Evolutionary conservation across 37 sponge, comb jelly and placozoan species (phyloP).

Genomic region (Lycopodina hypogea): DNA sequence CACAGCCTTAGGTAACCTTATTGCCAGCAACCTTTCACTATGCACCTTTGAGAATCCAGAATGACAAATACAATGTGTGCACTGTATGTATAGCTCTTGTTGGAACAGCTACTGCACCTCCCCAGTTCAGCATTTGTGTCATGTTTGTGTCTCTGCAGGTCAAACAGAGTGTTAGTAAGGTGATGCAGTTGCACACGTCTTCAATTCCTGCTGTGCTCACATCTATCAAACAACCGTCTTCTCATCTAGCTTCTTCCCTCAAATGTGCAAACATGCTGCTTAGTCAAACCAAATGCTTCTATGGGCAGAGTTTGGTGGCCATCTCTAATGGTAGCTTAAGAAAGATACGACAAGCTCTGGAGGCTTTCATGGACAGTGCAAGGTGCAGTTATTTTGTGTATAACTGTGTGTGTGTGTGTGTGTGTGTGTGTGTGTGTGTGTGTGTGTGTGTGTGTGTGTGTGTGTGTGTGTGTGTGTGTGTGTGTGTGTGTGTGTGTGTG

Average conservation of each 20-base stretch:
- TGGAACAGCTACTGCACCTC: too few species aligned
- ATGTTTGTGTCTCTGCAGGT: constrained; percentile 15
- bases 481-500: too few species aligned
- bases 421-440: too few species aligned
- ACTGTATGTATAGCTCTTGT: too few species aligned
- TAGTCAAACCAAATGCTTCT: constrained; percentile 12
- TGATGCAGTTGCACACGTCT: background rate
- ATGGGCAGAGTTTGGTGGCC: constrained; percentile 38
- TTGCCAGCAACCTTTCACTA: too few species aligned
- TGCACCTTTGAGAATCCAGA: too few species aligned
- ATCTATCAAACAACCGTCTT: too few species aligned
- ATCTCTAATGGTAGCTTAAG: constrained; percentile 10
- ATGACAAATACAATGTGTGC: too few species aligned
- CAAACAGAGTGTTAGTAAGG: constrained; percentile 19
- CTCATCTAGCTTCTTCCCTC: background rate
- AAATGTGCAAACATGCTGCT: constrained; percentile 17
- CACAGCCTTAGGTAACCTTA: too few species aligned
- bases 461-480: too few species aligned
- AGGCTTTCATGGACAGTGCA: constrained; percentile 44
- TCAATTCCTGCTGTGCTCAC: background rate
- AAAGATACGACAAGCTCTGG: constrained; percentile 32
- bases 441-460: too few species aligned
- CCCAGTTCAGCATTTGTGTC: too few species aligned
- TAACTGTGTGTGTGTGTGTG: background rate
- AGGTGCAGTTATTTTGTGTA: constrained; percentile 19